Base-by-base conservation (phyloP, 2,113 vertebrate species). In the Daubentonia madagascariensis region DNA sequence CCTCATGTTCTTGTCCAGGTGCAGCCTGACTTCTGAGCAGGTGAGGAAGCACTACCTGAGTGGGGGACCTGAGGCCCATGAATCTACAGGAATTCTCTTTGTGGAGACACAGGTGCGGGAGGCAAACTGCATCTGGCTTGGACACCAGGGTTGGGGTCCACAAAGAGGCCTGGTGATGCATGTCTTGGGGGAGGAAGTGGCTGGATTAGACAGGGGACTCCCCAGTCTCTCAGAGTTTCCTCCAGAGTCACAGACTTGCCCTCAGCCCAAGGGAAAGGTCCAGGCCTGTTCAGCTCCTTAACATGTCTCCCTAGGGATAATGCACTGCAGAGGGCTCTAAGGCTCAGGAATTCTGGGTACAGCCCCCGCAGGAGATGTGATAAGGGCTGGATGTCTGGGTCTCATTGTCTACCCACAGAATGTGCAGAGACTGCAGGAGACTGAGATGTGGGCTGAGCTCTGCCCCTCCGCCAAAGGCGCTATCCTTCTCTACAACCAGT, bases 401-500 rank as follows among this genome's bases (percentile, higher is more conserved):
- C 78, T 96, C 30, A 4, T 76, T 96, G 59, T 97, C 16, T 95
- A 37, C 72, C 13, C 87, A 5, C 95, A 99, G 99, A 99, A 98
- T 0, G 48, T 99, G 85, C 89, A 98, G 96, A 98, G 98, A 83
- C 96, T 99, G 96, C 98, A 99, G 75, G 90, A 97, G 83, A 94
- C 98, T 4, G 97, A 98, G 50, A 78, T 99, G 96, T 99, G 99
- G 99, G 95, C 97, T 1, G 99, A 99, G 93, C 96, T 99, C 81
- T 99, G 99, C 92, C 99, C 99, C 1, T 99, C 99, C 3, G 99
- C 99, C 83, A 99, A 99, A 98, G 99, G 99, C 52, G 99, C 99
- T 4, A 87, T 98, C 63, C 88, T 93, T 16, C 98, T 98, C 65
- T 98, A 98, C 91, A 97, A 85, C 67, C 73, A 5, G 89, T 96